Evolutionary conservation across 2,113 vertebrate genomes (phyloP), one percentile per base, ranked within the genome.

Genomic region (Oryzias woworae): DNA sequence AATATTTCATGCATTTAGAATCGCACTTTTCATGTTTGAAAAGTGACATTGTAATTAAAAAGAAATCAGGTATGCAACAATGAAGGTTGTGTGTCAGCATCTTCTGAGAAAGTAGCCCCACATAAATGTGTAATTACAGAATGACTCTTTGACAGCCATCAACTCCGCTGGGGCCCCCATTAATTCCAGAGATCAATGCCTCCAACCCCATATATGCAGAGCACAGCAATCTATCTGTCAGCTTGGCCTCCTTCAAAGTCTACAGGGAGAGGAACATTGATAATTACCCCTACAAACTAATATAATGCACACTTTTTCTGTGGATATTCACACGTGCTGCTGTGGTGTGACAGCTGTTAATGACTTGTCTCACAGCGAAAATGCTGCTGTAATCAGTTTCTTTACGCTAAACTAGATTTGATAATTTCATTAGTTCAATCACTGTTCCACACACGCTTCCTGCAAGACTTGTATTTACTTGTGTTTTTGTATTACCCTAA

Each of bases 71-170:
- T 53, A 59, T 62, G 46, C 42, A 28, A 69, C 62, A 77, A 73
- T 8, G 71, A 85, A 83, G 16, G 71, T 54, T 67, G 23, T 17
- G 44, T 69, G 71, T 91, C 82, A 87, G 85, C 84, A 85, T 15
- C 77, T 88, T 82, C 61, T 67, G 43, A 80, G 49, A 82, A 78
- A 66, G 81, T 76, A 52, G 77, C 53, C 54, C 57, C 59, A 77
- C 86, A 73, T 85, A 91, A 89, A 89, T 81, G 78, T 91, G 86
- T 91, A 91, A 92, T 92, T 91, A 91, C 85, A 87, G 86, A 91
- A 89, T 89, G 77, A 83, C 66, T 81, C 68, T 87, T 89, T 88
- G 87, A 90, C 85, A 87, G 81, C 79, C 73, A 76, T 76, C 66
- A 58, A 62, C 49, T 79, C 86, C 84, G 61, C 49, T 64, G 75